Conservation (phyloP, 2,113 vertebrate genomes). For the Sisor rabdophorus region DNA sequence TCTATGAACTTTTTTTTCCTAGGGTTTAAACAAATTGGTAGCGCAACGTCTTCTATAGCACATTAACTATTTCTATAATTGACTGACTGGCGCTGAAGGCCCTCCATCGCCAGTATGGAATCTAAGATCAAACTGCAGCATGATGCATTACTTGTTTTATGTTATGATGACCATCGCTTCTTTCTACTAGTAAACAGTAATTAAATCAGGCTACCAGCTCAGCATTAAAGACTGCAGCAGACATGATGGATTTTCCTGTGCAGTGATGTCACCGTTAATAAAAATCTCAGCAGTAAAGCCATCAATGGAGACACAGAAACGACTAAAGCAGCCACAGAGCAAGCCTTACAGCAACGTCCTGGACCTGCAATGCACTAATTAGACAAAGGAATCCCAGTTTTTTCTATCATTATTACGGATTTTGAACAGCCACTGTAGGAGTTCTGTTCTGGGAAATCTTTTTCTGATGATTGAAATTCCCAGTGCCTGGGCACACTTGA, state of each 20-base stretch:
- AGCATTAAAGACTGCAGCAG: constrained; percentile 26
- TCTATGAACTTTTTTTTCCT: no score
- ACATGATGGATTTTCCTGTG: constrained; percentile 29
- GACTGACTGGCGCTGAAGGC: no score
- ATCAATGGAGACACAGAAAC: constrained; percentile 24
- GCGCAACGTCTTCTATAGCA: no score
- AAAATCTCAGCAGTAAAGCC: constrained; percentile 10
- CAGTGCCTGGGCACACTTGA: not conserved
- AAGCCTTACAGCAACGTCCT: constrained; percentile 21
- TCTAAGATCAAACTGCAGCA: no score
- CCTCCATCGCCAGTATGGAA: no score
- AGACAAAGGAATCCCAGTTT: not conserved
- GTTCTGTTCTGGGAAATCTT: not conserved
- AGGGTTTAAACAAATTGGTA: no score
- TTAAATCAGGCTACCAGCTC: constrained; percentile 16
- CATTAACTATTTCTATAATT: no score
- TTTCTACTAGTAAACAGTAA: constrained; percentile 2
- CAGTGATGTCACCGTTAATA: constrained; percentile 35
- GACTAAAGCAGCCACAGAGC: constrained; percentile 23
- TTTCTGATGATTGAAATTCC: not conserved
- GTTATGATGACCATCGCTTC: not conserved
- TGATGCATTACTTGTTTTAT: not conserved
- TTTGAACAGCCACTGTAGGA: constrained; percentile 13
- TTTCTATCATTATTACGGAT: constrained; percentile 1
- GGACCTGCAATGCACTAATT: not conserved